Conservation (phyloP, 2,888 invertebrate genomes). For the Sisyra nigra region DNA sequence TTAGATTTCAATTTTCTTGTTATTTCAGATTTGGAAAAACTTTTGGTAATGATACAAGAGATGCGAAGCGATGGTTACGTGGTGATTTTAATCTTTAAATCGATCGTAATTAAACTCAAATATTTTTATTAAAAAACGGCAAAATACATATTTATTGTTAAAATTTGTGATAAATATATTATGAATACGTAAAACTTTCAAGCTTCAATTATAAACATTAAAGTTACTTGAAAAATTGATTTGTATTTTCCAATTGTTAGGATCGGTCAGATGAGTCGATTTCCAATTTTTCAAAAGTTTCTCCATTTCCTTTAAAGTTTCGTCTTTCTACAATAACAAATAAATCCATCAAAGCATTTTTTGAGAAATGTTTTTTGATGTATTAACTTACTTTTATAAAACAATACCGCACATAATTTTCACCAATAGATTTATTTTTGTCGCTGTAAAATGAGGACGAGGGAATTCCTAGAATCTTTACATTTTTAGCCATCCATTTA, state of each 20-base stretch:
- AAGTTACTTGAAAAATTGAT: no score
- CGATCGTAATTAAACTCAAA: no score
- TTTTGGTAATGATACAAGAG: conserved; percentile 53
- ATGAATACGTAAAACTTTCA: no score
- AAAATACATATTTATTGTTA: no score
- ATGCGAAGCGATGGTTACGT: conserved; percentile 57
- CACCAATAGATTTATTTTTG: conserved; percentile 61
- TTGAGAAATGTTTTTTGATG: background rate
- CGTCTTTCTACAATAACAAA: conserved; percentile 47
- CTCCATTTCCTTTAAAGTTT: conserved; percentile 47
- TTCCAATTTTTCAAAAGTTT: conserved; percentile 47
- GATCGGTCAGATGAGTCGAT: background rate
- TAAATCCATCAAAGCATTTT: no score
- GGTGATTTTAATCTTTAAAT: conserved; percentile 35
- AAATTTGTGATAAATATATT: no score
- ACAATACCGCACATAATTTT: conserved; percentile 81
- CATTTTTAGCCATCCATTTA: conserved; percentile 88
- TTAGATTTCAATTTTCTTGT: conserved; percentile 5
- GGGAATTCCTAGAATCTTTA: conserved; percentile 86
- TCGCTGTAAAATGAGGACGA: conserved; percentile 84
- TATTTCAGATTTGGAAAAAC: conserved; percentile 52
- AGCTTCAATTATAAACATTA: no score
- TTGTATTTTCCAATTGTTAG: no score
- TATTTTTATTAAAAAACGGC: no score
- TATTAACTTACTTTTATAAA: conserved; percentile 63